A percentile compares a stretch with the other conserved stretches of the same genome.
Evolutionary conservation across 2,113 vertebrate species (phyloP).

Genomic region (Ailuropoda melanoleuca): DNA sequence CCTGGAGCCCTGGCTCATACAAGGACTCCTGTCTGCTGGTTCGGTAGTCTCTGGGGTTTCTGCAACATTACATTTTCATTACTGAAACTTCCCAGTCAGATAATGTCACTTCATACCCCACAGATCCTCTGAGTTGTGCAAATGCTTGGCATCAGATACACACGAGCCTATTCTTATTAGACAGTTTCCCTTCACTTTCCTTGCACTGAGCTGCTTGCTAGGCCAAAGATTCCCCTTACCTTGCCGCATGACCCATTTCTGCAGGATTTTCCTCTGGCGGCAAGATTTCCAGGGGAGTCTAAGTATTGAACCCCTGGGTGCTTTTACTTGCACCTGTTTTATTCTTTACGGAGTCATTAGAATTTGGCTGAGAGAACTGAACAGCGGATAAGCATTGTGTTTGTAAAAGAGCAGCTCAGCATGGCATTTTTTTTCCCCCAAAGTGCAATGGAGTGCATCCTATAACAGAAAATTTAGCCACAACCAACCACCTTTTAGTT

Average conservation of each 20-base stretch:
- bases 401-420: conserved; percentile 60
- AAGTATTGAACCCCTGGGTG: conserved; percentile 41
- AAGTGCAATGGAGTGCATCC: conserved; percentile 53
- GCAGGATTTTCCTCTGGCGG: conserved; percentile 48
- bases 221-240: conserved; percentile 11
- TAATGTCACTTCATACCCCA: conserved; percentile 52
- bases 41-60: conserved; percentile 42
- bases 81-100: conserved; percentile 67
- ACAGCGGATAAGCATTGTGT: conserved; percentile 15
- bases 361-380: conserved; percentile 67
- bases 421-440: not conserved
- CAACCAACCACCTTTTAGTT: conserved; percentile 48
- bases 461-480: conserved; percentile 32
- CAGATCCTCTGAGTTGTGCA: conserved; percentile 46
- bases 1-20: conserved; percentile 53
- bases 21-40: conserved; percentile 43
- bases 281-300: conserved; percentile 52
- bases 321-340: conserved; percentile 66
- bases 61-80: conserved; percentile 67
- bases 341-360: conserved; percentile 50
- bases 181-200: not conserved
- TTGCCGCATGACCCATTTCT: conserved; percentile 63
- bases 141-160: conserved; percentile 28
- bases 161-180: conserved; percentile 39
- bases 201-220: not conserved